phyloP scores from a whole-genome alignment of 2,888 invertebrate species.

The Perizoma flavofasciatum region DNA sequence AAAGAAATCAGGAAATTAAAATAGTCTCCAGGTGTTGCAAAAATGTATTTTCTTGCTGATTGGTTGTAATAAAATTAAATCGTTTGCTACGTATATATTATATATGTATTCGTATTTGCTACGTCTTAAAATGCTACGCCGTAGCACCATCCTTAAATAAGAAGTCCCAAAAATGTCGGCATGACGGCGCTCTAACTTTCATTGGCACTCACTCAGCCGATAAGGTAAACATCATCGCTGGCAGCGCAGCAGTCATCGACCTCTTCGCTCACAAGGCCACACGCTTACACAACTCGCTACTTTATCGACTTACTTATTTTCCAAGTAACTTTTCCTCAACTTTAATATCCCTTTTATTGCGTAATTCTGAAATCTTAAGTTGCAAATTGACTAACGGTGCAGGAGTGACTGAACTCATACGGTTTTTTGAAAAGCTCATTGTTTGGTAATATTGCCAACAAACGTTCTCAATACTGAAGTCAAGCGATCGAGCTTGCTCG shows the following conservation, averaged over 20 bases:
- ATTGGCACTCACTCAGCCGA: slow-evolving; percentile 68
- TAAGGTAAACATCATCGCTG: slow-evolving; percentile 74
- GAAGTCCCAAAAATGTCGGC: slow-evolving; percentile 50
- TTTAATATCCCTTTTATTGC: slow-evolving; percentile 29
- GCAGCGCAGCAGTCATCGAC: slow-evolving; percentile 69
- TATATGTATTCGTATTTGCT: slow-evolving; percentile 12
- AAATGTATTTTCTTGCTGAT: no score
- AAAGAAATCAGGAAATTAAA: no score
- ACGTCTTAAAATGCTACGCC: slow-evolving; percentile 45
- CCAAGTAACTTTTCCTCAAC: slow-evolving; percentile 31
- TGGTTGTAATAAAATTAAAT: no score
- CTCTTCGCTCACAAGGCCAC: slow-evolving; percentile 69
- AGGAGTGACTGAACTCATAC: slow-evolving; percentile 46
- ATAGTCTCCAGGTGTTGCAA: no score
- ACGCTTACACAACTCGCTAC: slow-evolving; percentile 73
- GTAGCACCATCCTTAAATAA: slow-evolving; percentile 50
- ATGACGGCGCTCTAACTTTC: slow-evolving; percentile 60
- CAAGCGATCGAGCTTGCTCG: slow-evolving; percentile 66
- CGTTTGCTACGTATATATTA: no score
- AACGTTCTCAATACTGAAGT: slow-evolving; percentile 77
- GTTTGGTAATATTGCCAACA: slow-evolving; percentile 67
- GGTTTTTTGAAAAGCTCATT: slow-evolving; percentile 63
- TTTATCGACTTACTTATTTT: slow-evolving; percentile 56
- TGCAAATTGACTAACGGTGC: slow-evolving; percentile 46
- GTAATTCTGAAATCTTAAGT: slow-evolving; percentile 25